Base-by-base conservation (phyloP, 2,797 vertebrate species). In the Momotus momota region DNA sequence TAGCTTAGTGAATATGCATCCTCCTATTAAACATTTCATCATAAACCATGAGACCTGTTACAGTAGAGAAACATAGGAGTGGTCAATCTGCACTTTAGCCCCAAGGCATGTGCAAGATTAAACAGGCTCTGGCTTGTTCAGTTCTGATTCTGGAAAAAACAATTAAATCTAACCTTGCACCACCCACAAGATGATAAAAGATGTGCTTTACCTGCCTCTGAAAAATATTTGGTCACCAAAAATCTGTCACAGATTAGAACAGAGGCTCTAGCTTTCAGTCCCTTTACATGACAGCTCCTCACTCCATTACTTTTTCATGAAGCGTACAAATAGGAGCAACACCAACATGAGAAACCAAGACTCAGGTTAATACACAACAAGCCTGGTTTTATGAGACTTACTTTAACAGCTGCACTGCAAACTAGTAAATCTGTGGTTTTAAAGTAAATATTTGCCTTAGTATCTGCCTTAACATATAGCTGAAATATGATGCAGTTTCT, bases 161-260 rank as follows among this genome's bases (percentile, higher is more conserved):
- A 81, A 85, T 83, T 73, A 78, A 67, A 93, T 43, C 1, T 3
- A 88, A 66, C 70, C 54, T 86, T 82, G 54, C 85, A 74, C 79
- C 65, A 22, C 51, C 49, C 43, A 67, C n/a, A 40, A 38, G 60
- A 41, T 80, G 81, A 86, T 3, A 11, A 85, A 35, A 7, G 60
- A 61, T 51, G 60, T 80, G 49, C 46, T 88, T 77, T 73, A 60
- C 74, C 52, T 80, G 57, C 75, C 78, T 89, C 90, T 48, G 38
- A 74, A 71, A 89, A 93, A 90, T 85, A 93, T 85, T 87, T 77
- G 64, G 29, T 60, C 31, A 62, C 52, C 51, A 84, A 75, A 88
- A 84, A 12, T 21, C 66, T 77, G 40, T 40, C 35, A 25, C 16
- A 15, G 35, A 14, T 55, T 35, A 51, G 48, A 88, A 72, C 27